phyloP scores from a whole-genome alignment of 2,113 vertebrate genomes.

The Bubalus kerabau region DNA sequence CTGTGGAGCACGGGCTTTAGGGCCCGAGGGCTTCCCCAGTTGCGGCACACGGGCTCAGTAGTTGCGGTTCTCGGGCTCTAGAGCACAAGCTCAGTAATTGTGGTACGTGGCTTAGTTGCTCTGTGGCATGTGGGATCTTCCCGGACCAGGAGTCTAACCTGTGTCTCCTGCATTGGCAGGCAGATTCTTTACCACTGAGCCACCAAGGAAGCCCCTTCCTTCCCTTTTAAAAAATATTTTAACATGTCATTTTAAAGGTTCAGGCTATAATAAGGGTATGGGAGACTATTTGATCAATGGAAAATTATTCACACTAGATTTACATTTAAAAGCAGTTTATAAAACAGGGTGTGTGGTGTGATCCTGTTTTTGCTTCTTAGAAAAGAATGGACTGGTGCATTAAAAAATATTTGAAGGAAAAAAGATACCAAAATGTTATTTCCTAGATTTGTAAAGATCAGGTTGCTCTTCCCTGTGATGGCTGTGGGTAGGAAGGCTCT shows the following conservation, averaged over 20 bases:
- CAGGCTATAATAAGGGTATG: background rate
- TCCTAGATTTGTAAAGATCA: background rate
- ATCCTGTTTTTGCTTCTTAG: background rate
- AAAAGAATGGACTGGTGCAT: background rate
- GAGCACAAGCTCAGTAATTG: background rate
- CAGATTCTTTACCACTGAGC: background rate
- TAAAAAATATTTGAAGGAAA: background rate
- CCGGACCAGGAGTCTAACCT: background rate
- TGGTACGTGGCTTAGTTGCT: background rate
- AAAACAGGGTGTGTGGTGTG: background rate
- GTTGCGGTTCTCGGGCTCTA: background rate
- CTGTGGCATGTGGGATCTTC: background rate
- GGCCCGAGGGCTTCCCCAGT: background rate
- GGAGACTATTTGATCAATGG: background rate
- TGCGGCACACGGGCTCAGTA: rapidly evolving
- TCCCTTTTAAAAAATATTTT: background rate
- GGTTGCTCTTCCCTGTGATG: background rate
- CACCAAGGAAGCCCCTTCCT: background rate
- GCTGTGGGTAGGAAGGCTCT: background rate
- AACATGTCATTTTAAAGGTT: background rate
- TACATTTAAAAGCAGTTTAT: background rate
- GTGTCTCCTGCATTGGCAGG: background rate
- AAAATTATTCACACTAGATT: background rate
- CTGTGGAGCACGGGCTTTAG: background rate
- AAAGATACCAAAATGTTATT: background rate